phyloP scores from a whole-genome alignment of 2,797 vertebrate species.

The Novumbra hubbsi region DNA sequence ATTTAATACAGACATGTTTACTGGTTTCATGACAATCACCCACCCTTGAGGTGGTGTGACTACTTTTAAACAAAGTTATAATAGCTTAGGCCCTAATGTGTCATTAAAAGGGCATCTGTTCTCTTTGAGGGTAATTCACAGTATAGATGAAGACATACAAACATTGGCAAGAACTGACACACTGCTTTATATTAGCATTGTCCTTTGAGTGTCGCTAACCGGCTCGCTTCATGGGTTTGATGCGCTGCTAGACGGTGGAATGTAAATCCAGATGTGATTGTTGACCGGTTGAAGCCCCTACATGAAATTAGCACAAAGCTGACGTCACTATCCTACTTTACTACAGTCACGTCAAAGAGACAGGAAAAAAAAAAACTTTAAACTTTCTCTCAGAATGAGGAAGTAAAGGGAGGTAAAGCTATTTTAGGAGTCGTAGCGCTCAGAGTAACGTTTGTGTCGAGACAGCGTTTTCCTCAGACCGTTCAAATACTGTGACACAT shows the following conservation, averaged over 20 bases:
- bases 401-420: background rate
- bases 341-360: background rate
- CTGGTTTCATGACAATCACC: no score
- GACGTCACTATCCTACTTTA: background rate
- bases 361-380: background rate
- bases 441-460: background rate
- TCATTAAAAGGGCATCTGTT: background rate
- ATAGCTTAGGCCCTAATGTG: background rate
- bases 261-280: background rate
- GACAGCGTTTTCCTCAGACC: constrained; percentile 3
- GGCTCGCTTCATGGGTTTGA: background rate
- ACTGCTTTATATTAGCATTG: background rate
- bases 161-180: background rate
- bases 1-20: no score
- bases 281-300: background rate
- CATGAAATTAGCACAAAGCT: background rate
- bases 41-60: background rate
- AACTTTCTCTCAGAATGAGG: constrained; percentile 4
- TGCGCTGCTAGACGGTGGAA: background rate
- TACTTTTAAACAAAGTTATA: background rate
- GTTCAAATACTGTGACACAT: background rate
- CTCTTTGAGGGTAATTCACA: constrained; percentile 37
- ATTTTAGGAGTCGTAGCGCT: background rate
- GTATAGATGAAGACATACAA: constrained; percentile 30
- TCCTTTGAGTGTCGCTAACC: background rate